Conservation (phyloP, 2,113 vertebrate species). For the Bubo bubo region DNA sequence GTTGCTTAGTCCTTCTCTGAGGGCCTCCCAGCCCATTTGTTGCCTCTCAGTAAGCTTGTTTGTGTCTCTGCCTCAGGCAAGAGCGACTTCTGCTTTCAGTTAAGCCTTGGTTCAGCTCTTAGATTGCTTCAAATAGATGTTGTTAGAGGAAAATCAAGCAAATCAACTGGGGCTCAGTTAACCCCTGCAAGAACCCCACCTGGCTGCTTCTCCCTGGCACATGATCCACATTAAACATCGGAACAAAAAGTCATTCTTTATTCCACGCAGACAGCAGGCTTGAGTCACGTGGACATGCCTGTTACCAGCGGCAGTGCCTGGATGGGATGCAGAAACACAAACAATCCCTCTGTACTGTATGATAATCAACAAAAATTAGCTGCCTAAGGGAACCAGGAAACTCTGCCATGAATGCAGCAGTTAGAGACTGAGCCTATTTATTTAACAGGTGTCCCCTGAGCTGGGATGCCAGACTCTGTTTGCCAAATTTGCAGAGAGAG, state of each 20-base stretch:
- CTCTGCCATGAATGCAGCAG: constrained; percentile 51
- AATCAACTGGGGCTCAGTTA: not conserved
- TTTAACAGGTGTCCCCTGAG: constrained; percentile 65
- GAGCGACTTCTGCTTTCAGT: not conserved
- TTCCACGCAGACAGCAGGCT: not conserved
- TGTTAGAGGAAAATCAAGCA: not conserved
- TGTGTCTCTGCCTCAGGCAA: not conserved
- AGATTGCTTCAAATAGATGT: rapidly evolving
- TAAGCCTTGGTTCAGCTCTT: not conserved
- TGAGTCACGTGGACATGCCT: not conserved
- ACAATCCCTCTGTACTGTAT: constrained; percentile 48
- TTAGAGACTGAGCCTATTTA: constrained; percentile 63
- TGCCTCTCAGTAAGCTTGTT: not conserved
- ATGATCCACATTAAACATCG: not conserved
- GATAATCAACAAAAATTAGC: constrained; percentile 59
- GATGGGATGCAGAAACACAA: constrained; percentile 12
- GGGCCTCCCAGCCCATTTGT: not conserved
- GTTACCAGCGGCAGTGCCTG: not conserved
- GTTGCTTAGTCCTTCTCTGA: not conserved
- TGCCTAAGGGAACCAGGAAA: constrained; percentile 51
- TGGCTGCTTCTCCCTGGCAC: not conserved
- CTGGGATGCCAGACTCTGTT: constrained; percentile 42
- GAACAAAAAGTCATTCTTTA: not conserved
- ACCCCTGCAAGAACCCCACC: not conserved
- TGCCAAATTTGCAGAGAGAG: constrained; percentile 43